Evolutionary conservation across 2,797 vertebrate genomes (phyloP).

Genomic region (Knipowitschia caucasica): DNA sequence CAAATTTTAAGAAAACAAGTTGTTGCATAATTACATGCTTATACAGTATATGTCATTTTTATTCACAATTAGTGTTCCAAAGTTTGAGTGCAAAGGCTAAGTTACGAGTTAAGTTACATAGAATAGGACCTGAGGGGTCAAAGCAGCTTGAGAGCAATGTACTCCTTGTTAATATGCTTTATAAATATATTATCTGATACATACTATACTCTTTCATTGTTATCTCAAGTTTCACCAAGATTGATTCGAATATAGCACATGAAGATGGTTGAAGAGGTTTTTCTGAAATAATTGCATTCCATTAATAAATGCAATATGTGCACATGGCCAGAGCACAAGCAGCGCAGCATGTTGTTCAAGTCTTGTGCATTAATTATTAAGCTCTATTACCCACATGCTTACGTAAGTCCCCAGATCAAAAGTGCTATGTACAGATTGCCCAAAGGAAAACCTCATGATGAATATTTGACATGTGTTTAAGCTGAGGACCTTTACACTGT

Average conservation of each 20-base stretch:
- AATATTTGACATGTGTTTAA: constrained; percentile 47
- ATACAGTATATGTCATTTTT: too few species aligned
- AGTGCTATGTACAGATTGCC: constrained; percentile 35
- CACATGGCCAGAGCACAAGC: constrained; percentile 5
- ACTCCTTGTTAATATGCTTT: too few species aligned
- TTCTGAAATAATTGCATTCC: neutral
- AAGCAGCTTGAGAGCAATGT: too few species aligned
- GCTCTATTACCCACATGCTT: constrained; percentile 42
- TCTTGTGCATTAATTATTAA: constrained; percentile 54
- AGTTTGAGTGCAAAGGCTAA: too few species aligned
- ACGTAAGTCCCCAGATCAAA: constrained; percentile 41
- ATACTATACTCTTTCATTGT: constrained; percentile 1
- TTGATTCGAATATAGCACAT: constrained; percentile 30
- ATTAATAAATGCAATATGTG: neutral
- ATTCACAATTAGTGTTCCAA: too few species aligned
- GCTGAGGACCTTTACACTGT: constrained; percentile 34
- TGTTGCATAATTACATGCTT: too few species aligned
- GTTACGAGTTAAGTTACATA: too few species aligned
- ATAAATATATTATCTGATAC: too few species aligned
- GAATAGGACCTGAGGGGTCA: too few species aligned
- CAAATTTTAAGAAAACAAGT: too few species aligned
- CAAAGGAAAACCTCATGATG: constrained; percentile 21
- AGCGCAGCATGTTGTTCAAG: constrained; percentile 46
- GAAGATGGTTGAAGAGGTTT: neutral
- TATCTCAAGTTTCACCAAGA: constrained; percentile 14